Evolutionary conservation across 1,140 invertebrate species (phyloP).

Genomic region (Bombus haemorrhoidalis): DNA sequence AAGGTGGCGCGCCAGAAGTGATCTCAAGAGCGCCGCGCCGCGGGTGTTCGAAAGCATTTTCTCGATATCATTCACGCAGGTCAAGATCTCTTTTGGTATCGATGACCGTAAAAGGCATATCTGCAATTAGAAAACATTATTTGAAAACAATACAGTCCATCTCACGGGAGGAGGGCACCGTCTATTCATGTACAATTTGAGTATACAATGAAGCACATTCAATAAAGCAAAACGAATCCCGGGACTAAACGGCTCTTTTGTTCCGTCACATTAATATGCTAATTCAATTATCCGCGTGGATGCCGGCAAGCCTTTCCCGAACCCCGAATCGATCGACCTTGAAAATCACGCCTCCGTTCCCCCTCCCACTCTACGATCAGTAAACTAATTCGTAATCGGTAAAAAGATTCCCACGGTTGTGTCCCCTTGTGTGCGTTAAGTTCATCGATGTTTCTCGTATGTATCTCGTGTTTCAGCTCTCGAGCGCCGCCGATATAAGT

Average conservation of each 20-base stretch:
- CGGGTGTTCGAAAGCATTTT: not conserved
- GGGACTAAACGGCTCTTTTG: conserved; percentile 59
- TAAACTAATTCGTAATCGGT: no score
- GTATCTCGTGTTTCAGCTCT: no score
- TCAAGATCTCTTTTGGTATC: not conserved
- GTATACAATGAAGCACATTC: conserved; percentile 46
- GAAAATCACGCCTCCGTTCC: not conserved
- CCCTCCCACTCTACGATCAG: not conserved
- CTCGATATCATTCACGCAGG: not conserved
- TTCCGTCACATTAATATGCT: conserved; percentile 63
- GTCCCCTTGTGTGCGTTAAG: no score
- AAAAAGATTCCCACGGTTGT: not conserved
- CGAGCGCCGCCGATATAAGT: no score
- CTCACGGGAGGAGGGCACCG: not conserved
- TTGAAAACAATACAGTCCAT: conserved; percentile 41
- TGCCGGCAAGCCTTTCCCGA: conserved; percentile 42
- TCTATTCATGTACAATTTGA: conserved; percentile 30
- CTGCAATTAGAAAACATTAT: conserved; percentile 56
- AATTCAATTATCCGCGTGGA: conserved; percentile 64
- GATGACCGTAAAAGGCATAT: conserved; percentile 35
- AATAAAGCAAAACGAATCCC: conserved; percentile 58
- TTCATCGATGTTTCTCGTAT: not conserved
- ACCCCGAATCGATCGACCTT: conserved; percentile 13
- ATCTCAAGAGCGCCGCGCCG: not conserved
- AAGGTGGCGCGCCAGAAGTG: not conserved